Conservation (phyloP, 1,140 invertebrate genomes). For the Sitobion miscanthi region DNA sequence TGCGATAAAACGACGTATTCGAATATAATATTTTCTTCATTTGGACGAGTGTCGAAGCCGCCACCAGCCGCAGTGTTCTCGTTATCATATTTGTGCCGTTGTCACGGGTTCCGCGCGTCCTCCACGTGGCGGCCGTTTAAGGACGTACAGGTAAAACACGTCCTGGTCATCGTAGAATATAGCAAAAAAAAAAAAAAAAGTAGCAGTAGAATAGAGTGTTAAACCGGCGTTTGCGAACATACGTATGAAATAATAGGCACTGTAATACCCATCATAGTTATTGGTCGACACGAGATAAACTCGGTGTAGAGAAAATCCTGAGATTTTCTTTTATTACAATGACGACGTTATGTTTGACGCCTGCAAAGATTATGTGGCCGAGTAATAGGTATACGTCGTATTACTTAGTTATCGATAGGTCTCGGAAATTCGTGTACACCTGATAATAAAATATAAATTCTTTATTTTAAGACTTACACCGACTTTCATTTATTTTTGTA, state of each 20-base stretch:
- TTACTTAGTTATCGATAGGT: background rate
- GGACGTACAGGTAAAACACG: constrained; percentile 27
- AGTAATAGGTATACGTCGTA: too few relatives aligned
- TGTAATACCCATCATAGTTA: background rate
- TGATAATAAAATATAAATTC: background rate
- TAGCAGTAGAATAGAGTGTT: background rate
- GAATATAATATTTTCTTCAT: background rate
- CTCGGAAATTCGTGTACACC: background rate
- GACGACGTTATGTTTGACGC: background rate
- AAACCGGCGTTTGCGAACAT: background rate
- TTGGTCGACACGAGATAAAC: background rate
- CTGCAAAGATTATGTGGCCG: background rate
- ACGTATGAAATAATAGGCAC: too few relatives aligned
- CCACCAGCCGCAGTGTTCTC: background rate
- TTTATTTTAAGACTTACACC: background rate
- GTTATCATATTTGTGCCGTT: background rate
- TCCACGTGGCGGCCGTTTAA: constrained; percentile 5
- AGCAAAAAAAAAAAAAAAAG: background rate
- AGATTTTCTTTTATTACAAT: background rate
- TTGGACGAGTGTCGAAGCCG: background rate
- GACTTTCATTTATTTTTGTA: background rate
- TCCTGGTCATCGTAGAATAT: background rate
- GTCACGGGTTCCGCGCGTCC: background rate
- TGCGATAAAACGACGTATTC: background rate
- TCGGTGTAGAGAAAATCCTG: background rate